Base-by-base conservation (phyloP, 2,797 vertebrate species). In the Anabas testudineus region DNA sequence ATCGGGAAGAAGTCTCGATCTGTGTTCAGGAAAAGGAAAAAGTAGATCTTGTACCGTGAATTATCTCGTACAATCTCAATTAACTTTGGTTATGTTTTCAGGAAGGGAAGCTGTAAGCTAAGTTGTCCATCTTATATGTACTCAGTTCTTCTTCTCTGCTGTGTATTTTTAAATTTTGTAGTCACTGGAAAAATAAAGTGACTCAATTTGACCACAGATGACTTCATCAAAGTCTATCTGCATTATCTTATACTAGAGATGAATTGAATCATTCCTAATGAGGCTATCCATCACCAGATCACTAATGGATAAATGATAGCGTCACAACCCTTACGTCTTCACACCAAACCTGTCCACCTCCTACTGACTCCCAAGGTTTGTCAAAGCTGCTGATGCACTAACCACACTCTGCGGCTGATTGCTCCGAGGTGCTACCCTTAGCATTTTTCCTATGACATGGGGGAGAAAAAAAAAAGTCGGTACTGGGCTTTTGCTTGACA, bases 281-380 rank as follows among this genome's bases (percentile, higher is more conserved):
- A 86, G 86, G 61, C 71, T 21, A 87, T 92, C 83, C 79, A 85
- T 92, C 90, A 90, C 43, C 55, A 14, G 48, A 84, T 88, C 66
- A 36, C 78, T 82, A 74, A 79, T 81, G 36, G 70, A 81, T 84
- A 59, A 80, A 85, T 90, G 75, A 72, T 42, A 79, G 78, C 61
- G 32, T 46, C 58, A 10, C 42, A 74, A 69, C 67, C 26, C 24
- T 61, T 0, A 2, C 56, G 43, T 63, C 54, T 71, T 83, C 62
- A 68, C 71, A 53, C 66, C 51, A n/a, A 16, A 71, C 58, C 16
- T 36, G 48, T 81, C 49, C 39, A 34, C 53, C 48, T 85, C 80
- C 70, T 14, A 45, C 62, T 3, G 56, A 45, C 70, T 73, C 48
- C 30, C 22, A 4, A 5, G 54, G 45, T 71, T 76, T 47, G 60